phyloP scores from a whole-genome alignment of 2,888 invertebrate species.

The Drosophila meridiana region DNA sequence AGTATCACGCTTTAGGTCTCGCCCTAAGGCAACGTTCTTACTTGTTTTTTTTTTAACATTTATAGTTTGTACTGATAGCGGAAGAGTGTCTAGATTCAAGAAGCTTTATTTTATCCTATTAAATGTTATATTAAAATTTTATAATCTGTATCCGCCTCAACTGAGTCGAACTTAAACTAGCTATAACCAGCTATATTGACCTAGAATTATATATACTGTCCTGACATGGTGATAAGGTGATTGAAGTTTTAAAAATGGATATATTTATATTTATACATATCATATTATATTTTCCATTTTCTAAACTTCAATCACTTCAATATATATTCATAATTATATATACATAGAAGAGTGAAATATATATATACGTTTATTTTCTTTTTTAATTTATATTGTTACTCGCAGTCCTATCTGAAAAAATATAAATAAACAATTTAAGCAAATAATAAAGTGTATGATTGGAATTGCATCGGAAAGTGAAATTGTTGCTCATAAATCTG shows the following conservation, averaged over 20 bases:
- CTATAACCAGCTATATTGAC: not conserved
- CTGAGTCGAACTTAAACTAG: not conserved
- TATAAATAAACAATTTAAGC: slow-evolving; percentile 18
- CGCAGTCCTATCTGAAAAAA: slow-evolving; percentile 1
- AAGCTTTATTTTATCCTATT: too few relatives aligned
- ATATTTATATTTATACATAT: too few relatives aligned
- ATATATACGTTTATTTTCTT: not conserved
- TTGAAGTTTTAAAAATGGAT: too few relatives aligned
- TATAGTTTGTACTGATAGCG: too few relatives aligned
- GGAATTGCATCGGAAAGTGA: slow-evolving; percentile 60
- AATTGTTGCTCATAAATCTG: slow-evolving; percentile 61
- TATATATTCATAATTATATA: not conserved
- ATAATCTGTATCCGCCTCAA: not conserved
- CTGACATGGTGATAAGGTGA: too few relatives aligned
- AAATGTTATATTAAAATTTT: not conserved
- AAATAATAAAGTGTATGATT: slow-evolving; percentile 26
- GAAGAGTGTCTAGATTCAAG: too few relatives aligned
- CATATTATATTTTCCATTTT: too few relatives aligned
- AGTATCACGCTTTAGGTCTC: too few relatives aligned
- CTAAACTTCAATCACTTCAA: too few relatives aligned
- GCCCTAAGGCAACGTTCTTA: too few relatives aligned
- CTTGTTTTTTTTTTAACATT: too few relatives aligned
- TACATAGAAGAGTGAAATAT: not conserved
- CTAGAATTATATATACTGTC: not conserved
- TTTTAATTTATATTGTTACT: not conserved